These are phyloP conservation scores for Sigmodon hispidus DNA, from an alignment of 2,113 vertebrate genomes.

Conservation along the genomic window DNA sequence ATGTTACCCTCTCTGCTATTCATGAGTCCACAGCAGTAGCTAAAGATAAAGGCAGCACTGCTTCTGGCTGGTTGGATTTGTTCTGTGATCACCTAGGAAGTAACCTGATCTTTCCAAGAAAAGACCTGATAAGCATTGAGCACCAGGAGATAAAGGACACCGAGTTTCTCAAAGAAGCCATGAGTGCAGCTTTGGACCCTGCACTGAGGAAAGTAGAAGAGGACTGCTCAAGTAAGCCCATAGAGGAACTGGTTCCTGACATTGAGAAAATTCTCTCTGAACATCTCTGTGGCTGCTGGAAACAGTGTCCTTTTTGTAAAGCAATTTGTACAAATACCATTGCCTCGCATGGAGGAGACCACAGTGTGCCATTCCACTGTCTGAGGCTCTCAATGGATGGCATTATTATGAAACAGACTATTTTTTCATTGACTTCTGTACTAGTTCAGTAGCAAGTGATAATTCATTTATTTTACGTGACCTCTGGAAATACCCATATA, in stretches of 20 bases:
- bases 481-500: accelerated
- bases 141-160: conserved; percentile 75
- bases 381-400: accelerated
- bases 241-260: background rate
- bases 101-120: conserved; percentile 64
- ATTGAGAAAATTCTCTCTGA: conserved; percentile 64
- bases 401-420: accelerated
- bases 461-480: accelerated
- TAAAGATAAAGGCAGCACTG: conserved; percentile 57
- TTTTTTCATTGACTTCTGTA: conserved; percentile 2
- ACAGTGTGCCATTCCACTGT: conserved; percentile 67
- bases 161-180: conserved; percentile 73
- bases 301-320: background rate
- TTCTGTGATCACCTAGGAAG: conserved; percentile 70
- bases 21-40: background rate
- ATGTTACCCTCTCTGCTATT: conserved; percentile 57
- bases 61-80: conserved; percentile 78
- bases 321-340: background rate
- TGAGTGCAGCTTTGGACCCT: conserved; percentile 36
- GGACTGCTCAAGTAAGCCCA: accelerated
- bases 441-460: conserved; percentile 52
- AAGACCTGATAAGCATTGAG: conserved; percentile 57
- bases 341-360: background rate
- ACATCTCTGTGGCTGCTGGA: conserved; percentile 81
- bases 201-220: background rate